Conservation (phyloP, 2,113 vertebrate genomes). For the Periophthalmodon schlosseri region DNA sequence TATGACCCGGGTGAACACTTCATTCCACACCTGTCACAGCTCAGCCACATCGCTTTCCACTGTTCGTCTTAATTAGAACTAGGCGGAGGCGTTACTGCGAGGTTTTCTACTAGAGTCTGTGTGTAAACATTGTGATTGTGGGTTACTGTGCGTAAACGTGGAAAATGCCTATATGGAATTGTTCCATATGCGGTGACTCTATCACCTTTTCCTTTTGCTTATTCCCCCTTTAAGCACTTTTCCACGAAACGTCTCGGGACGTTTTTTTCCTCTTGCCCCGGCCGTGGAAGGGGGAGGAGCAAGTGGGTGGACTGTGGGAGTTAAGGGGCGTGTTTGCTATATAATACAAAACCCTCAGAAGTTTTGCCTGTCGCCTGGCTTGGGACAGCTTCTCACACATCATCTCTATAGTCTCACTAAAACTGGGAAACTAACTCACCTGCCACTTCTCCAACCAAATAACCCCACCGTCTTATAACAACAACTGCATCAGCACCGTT, state of each 20-base stretch:
- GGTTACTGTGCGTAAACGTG: slow-evolving; percentile 67
- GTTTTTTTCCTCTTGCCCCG: slow-evolving; percentile 48
- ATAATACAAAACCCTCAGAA: slow-evolving; percentile 79
- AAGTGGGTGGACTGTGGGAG: slow-evolving; percentile 56
- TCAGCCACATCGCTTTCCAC: slow-evolving; percentile 37
- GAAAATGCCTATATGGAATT: slow-evolving; percentile 64
- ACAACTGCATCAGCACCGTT: slow-evolving; percentile 23
- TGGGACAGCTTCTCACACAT: slow-evolving; percentile 81
- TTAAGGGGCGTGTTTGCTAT: slow-evolving; percentile 81
- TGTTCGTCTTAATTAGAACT: slow-evolving; percentile 58
- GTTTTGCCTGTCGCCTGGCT: slow-evolving; percentile 83
- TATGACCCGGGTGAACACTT: slow-evolving; percentile 45
- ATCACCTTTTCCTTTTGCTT: slow-evolving; percentile 31
- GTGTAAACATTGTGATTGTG: slow-evolving; percentile 69
- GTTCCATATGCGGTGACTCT: slow-evolving; percentile 56
- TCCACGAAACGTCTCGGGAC: slow-evolving; percentile 62
- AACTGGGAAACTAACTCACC: slow-evolving; percentile 79
- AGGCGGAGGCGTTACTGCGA: slow-evolving; percentile 55
- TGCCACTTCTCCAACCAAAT: slow-evolving; percentile 73
- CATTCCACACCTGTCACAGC: slow-evolving; percentile 35
- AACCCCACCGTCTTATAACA: slow-evolving; percentile 22
- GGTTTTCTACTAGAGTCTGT: slow-evolving; percentile 56
- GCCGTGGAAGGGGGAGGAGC: slow-evolving; percentile 55
- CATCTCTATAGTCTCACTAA: slow-evolving; percentile 67
- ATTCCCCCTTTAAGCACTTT: slow-evolving; percentile 61